Conservation (phyloP, 2,797 vertebrate species). For the Todus mexicanus region DNA sequence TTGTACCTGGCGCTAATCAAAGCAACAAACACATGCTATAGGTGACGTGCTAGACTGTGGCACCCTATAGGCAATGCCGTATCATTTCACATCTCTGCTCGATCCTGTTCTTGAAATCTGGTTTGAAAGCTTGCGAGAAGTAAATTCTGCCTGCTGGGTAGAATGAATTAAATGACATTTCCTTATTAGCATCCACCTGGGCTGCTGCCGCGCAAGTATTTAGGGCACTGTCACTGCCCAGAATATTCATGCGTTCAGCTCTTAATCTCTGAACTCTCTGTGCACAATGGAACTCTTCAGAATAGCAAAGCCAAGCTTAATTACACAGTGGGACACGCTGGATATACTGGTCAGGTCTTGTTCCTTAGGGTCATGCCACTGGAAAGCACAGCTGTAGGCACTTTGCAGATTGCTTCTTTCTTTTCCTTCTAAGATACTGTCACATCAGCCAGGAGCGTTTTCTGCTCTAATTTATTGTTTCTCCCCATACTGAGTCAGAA, state of each 20-base stretch:
- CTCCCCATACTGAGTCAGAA: conserved; percentile 1
- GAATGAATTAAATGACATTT: neutral
- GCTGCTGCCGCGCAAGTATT: neutral
- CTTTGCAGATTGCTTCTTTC: neutral
- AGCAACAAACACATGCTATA: rapidly evolving
- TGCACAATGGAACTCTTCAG: conserved; percentile 27
- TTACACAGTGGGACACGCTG: conserved; percentile 6
- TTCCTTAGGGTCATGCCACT: neutral
- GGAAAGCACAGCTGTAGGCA: conserved; percentile 1
- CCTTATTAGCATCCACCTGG: conserved; percentile 11
- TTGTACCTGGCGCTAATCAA: neutral
- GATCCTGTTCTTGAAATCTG: neutral
- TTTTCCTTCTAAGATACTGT: conserved; percentile 20
- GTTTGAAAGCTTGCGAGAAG: neutral
- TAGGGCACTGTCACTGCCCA: neutral
- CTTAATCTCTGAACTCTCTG: conserved; percentile 33
- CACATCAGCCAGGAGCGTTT: neutral
- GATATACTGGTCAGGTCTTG: conserved; percentile 43
- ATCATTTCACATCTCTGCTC: neutral
- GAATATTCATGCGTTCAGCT: conserved; percentile 10
- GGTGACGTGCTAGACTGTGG: neutral
- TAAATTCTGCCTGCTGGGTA: neutral
- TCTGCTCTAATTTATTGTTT: conserved; percentile 30
- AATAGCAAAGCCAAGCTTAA: neutral
- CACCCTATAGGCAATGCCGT: neutral